These are phyloP conservation scores for Semnopithecus entellus DNA, from an alignment of 2,113 vertebrate genomes.

Conservation along the genomic window DNA sequence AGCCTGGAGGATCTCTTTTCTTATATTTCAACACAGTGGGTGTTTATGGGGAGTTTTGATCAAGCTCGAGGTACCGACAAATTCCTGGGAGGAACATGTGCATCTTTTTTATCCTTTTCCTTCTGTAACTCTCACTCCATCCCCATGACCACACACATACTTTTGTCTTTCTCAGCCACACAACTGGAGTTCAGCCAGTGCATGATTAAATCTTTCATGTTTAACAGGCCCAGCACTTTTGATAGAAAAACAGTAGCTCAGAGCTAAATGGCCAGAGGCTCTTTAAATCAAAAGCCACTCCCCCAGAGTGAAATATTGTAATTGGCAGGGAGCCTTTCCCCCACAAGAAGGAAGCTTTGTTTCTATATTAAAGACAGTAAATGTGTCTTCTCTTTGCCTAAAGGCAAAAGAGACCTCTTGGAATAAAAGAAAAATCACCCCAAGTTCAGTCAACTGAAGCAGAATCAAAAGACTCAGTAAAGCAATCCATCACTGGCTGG, in stretches of 20 bases:
- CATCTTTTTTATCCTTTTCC: neutral
- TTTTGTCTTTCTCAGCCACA: conserved; percentile 13
- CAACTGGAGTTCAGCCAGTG: neutral
- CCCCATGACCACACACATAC: neutral
- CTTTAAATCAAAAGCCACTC: conserved; percentile 47
- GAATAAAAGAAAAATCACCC: neutral
- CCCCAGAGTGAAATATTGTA: neutral
- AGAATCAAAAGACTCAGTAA: neutral
- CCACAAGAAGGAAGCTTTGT: conserved; percentile 33
- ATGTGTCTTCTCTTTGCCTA: conserved; percentile 37
- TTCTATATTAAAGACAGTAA: neutral
- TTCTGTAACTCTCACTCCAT: neutral
- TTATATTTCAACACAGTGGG: neutral
- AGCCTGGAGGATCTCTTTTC: neutral
- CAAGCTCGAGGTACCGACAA: neutral
- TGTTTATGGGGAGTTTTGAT: neutral
- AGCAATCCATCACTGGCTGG: neutral
- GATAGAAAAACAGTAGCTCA: neutral
- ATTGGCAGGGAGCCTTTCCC: neutral
- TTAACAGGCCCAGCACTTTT: neutral
- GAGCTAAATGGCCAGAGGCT: neutral
- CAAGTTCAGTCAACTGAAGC: neutral
- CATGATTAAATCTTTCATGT: neutral
- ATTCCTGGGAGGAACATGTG: neutral
- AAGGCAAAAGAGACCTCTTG: conserved; percentile 42